Conservation (phyloP, 2,888 invertebrate species). For the Drosophila stalkeri region DNA sequence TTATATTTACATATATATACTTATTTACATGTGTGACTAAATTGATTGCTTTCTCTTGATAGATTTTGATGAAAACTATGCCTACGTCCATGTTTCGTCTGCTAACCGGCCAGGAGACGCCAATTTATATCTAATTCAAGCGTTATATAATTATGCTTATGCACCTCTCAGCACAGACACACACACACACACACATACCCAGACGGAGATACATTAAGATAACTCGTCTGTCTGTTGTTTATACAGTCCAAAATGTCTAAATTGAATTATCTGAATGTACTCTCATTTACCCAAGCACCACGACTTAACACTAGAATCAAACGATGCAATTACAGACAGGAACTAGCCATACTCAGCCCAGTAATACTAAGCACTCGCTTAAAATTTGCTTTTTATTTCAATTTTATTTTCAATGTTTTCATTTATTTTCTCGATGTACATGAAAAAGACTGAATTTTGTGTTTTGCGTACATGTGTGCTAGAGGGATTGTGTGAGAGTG, state of each 20-base stretch:
- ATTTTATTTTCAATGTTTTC: slow-evolving; percentile 21
- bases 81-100: slow-evolving; percentile 99
- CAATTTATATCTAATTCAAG: slow-evolving; percentile 94
- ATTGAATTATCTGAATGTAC: slow-evolving; percentile 19
- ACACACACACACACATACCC: slow-evolving; percentile 17
- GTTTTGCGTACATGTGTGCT: slow-evolving; percentile 29
- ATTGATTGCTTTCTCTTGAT: slow-evolving; percentile 85
- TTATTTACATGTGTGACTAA: neutral
- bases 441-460: slow-evolving; percentile 72
- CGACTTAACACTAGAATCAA: slow-evolving; percentile 14
- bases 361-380: slow-evolving; percentile 35
- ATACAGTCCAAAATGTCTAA: slow-evolving; percentile 7
- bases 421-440: slow-evolving; percentile 47
- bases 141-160: slow-evolving; percentile 43
- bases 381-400: slow-evolving; percentile 28
- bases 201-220: slow-evolving; percentile 1
- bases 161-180: slow-evolving; percentile 31
- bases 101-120: slow-evolving; percentile 99
- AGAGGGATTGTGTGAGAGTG: neutral
- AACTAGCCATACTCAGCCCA: slow-evolving; percentile 21
- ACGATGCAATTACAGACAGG: slow-evolving; percentile 4
- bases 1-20: neutral
- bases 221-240: slow-evolving; percentile 17
- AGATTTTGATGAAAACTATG: slow-evolving; percentile 99
- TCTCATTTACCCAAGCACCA: slow-evolving; percentile 15